These are phyloP conservation scores for Myiopsitta monachus DNA, from an alignment of 2,113 vertebrate genomes.

Conservation along the genomic window DNA sequence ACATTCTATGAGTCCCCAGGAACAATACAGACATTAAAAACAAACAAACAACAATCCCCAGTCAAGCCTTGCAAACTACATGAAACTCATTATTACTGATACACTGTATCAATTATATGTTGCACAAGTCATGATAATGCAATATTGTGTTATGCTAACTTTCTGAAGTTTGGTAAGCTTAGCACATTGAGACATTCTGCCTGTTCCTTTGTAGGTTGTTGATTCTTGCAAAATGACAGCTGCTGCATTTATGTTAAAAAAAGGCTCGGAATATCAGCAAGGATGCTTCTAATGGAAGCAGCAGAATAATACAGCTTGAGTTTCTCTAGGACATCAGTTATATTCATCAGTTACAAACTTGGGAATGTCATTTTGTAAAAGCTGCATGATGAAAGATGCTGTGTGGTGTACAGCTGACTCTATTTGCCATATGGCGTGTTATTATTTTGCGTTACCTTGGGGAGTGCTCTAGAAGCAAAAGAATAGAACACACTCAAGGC, in stretches of 20 bases:
- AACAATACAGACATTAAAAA: not conserved
- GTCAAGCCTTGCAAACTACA: not conserved
- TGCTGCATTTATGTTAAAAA: slow-evolving; percentile 15
- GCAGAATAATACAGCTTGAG: not conserved
- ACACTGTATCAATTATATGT: not conserved
- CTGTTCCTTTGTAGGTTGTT: not conserved
- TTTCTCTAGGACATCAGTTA: slow-evolving; percentile 27
- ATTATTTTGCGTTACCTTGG: slow-evolving; percentile 49
- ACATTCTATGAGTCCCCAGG: not conserved
- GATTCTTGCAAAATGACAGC: slow-evolving; percentile 1
- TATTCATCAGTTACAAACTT: slow-evolving; percentile 58
- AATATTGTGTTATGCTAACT: not conserved
- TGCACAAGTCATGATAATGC: not conserved
- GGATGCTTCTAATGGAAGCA: slow-evolving; percentile 7
- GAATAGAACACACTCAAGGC: slow-evolving; percentile 24
- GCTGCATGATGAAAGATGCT: not conserved
- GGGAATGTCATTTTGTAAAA: slow-evolving; percentile 49
- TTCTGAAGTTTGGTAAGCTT: not conserved
- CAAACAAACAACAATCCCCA: not conserved
- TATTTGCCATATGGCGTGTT: slow-evolving; percentile 55
- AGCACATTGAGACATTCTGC: slow-evolving; percentile 26
- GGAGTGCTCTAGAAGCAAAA: not conserved
- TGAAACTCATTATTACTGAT: not conserved
- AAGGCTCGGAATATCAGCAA: slow-evolving; percentile 32
- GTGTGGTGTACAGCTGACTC: slow-evolving; percentile 17